These are phyloP conservation scores for Climacteris rufus DNA, from an alignment of 2,113 vertebrate genomes.

Conservation along the genomic window DNA sequence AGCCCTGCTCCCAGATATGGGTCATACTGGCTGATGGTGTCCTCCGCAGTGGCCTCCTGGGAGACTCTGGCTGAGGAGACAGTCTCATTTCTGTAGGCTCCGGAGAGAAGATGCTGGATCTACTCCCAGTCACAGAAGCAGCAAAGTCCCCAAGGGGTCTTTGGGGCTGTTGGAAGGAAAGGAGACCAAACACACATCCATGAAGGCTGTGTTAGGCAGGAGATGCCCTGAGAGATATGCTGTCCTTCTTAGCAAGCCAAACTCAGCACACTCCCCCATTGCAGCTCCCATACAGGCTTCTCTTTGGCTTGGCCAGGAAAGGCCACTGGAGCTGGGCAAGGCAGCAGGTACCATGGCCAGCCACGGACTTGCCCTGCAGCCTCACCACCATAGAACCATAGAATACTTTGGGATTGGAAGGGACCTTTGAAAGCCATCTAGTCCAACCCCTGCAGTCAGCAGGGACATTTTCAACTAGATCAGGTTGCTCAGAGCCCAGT, in stretches of 20 bases:
- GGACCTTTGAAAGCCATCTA: background rate
- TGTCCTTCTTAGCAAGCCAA: background rate
- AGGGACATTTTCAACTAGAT: background rate
- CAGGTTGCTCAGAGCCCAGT: background rate
- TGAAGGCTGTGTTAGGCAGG: background rate
- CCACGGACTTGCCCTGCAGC: background rate
- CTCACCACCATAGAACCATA: background rate
- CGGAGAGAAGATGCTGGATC: conserved; percentile 55
- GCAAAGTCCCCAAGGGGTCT: conserved; percentile 67
- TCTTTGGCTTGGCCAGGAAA: background rate
- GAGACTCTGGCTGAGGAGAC: conserved; percentile 61
- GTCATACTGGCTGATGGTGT: conserved; percentile 72
- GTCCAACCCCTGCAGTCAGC: background rate
- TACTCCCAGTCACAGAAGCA: conserved; percentile 49
- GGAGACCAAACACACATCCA: background rate
- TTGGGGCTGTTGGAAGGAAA: conserved; percentile 63
- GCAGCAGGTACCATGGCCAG: background rate
- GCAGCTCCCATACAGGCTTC: background rate
- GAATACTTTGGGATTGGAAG: background rate
- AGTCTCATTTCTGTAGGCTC: conserved; percentile 61
- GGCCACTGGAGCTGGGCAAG: background rate
- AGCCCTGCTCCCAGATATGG: background rate
- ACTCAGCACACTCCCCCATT: background rate
- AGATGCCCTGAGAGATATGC: background rate
- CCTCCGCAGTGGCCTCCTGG: conserved; percentile 49